Conservation (phyloP, 2,113 vertebrate species). For the Psittacus erithacus region DNA sequence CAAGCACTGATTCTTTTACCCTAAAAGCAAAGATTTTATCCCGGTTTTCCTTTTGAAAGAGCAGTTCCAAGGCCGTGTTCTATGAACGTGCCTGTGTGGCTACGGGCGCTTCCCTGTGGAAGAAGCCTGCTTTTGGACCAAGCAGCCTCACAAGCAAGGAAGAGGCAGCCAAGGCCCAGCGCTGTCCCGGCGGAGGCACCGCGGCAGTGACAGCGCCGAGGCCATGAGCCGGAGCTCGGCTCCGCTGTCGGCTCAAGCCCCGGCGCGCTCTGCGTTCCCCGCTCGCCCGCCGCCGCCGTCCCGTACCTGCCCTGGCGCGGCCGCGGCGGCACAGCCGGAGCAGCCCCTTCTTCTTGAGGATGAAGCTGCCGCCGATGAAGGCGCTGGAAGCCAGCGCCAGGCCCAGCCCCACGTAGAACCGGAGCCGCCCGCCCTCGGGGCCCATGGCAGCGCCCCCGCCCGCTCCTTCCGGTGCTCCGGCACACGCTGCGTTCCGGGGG, state of each 20-base stretch:
- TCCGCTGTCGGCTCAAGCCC: background rate
- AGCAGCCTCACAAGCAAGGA: background rate
- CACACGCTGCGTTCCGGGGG: too few species aligned
- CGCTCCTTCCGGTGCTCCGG: background rate
- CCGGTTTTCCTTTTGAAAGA: too few species aligned
- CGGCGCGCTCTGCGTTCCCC: background rate
- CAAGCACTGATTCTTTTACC: background rate
- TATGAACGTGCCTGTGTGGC: background rate
- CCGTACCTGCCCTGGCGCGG: constrained; percentile 81
- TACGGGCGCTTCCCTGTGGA: background rate
- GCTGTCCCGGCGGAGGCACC: background rate
- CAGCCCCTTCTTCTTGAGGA: constrained; percentile 87
- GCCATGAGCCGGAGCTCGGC: too few species aligned
- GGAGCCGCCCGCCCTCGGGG: background rate
- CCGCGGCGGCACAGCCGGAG: constrained; percentile 78
- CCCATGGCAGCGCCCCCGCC: background rate
- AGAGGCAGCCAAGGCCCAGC: background rate
- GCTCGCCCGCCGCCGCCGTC: background rate
- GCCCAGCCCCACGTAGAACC: constrained; percentile 65
- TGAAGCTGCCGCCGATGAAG: constrained; percentile 84
- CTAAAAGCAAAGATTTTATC: background rate
- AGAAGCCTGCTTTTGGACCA: background rate
- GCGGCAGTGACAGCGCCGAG: background rate
- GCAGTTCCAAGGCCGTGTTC: background rate
- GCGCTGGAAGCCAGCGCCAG: constrained; percentile 80